phyloP scores from a whole-genome alignment of 1,140 invertebrate species.

The Drosophila tropicalis region DNA sequence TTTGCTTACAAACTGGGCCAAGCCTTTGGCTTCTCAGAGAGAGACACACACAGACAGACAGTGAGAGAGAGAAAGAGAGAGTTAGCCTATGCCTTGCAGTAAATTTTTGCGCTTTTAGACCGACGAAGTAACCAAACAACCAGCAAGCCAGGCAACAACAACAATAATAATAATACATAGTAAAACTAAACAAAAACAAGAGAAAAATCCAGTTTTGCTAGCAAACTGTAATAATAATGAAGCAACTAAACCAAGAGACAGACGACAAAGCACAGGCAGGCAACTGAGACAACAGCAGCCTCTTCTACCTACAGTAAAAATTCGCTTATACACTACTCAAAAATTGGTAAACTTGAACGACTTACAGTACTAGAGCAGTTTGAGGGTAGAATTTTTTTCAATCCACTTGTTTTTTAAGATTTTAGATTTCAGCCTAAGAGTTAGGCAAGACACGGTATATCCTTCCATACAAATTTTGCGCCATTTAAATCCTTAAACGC shows the following conservation, averaged over 20 bases:
- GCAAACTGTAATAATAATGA: constrained; percentile 54
- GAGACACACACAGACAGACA: not conserved
- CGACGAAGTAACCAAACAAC: constrained; percentile 32
- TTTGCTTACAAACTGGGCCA: constrained; percentile 22
- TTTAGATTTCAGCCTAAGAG: no score
- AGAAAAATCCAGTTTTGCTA: constrained; percentile 70
- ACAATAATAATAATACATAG: constrained; percentile 6
- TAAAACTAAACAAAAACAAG: constrained; percentile 26
- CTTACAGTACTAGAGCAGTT: no score
- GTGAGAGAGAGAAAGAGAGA: constrained; percentile 3
- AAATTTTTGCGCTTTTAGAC: constrained; percentile 42
- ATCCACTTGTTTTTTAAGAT: no score
- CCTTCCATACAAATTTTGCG: no score
- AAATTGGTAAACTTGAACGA: not conserved
- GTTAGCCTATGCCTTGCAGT: not conserved
- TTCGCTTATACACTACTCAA: not conserved
- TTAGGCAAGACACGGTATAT: no score
- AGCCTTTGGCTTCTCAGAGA: constrained; percentile 12
- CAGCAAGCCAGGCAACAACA: constrained; percentile 26
- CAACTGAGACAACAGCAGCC: constrained; percentile 1
- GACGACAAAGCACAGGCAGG: constrained; percentile 30
- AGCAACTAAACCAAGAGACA: constrained; percentile 33
- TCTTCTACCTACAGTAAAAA: constrained; percentile 19
- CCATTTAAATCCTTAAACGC: no score
- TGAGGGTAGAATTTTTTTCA: no score